Conservation (phyloP, 2,797 vertebrate species). For the Psittacula derbiana region DNA sequence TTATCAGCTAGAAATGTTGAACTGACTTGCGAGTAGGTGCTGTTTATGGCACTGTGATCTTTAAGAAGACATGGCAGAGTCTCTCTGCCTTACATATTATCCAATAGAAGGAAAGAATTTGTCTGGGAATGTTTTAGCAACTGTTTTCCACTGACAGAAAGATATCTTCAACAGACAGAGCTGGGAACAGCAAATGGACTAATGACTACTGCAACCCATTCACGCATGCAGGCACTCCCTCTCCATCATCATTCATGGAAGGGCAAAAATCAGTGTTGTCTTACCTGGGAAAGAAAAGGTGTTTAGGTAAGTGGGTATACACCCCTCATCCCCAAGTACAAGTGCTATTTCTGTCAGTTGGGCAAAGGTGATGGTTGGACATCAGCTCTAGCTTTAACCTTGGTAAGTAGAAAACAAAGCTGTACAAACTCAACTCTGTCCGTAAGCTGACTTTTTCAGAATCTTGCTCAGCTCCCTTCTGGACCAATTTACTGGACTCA, state of each 20-base stretch:
- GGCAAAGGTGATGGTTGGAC: not conserved
- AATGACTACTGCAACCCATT: not conserved
- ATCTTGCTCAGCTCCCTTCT: not conserved
- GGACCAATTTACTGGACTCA: not conserved
- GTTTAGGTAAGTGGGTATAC: not conserved
- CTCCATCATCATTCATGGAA: not conserved
- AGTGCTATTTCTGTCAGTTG: not conserved
- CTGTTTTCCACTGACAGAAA: not conserved
- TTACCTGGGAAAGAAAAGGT: not conserved
- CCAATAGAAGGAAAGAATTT: accelerated
- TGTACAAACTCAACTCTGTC: not conserved
- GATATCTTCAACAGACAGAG: not conserved
- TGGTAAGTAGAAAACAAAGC: not conserved
- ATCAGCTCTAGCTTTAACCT: not conserved
- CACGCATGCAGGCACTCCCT: not conserved
- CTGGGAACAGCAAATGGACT: not conserved
- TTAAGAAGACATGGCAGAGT: not conserved
- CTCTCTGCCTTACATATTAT: not conserved
- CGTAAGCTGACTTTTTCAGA: not conserved
- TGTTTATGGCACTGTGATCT: not conserved
- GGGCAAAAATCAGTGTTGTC: not conserved
- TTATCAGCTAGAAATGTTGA: not conserved
- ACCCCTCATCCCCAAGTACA: not conserved
- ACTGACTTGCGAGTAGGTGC: not conserved
- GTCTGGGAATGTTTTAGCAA: not conserved